Evolutionary conservation across 2,113 vertebrate genomes (phyloP).

Genomic region (Corythornis madagascariensis): DNA sequence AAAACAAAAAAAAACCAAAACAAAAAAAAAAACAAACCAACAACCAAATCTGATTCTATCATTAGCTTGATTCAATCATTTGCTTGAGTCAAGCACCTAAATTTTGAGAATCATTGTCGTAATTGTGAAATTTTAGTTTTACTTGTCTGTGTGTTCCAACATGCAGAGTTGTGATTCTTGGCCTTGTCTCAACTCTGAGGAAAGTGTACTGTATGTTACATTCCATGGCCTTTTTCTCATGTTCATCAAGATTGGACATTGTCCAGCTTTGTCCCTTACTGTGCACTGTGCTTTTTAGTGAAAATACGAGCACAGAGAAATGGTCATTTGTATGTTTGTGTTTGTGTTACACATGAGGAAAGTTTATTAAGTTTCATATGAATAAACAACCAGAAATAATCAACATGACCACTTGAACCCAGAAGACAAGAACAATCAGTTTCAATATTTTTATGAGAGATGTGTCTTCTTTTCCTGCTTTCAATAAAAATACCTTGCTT

Average conservation of each 20-base stretch:
- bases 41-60: not conserved
- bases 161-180: not conserved
- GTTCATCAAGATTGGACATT: not conserved
- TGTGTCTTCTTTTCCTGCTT: not conserved
- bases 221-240: fast-evolving
- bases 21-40: too few species aligned
- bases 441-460: not conserved
- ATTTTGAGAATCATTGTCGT: not conserved
- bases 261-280: not conserved
- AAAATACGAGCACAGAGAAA: not conserved
- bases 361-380: not conserved
- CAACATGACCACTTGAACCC: not conserved
- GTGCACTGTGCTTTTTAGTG: not conserved
- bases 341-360: not conserved
- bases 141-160: not conserved
- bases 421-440: not conserved
- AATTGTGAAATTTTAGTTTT: not conserved
- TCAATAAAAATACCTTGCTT: not conserved
- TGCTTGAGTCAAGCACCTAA: not conserved
- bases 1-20: not conserved
- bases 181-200: not conserved
- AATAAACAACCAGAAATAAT: not conserved
- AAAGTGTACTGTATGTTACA: not conserved
- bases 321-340: fast-evolving
- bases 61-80: not conserved